phyloP scores from a whole-genome alignment of 1,140 invertebrate genomes.

The Bombus impatiens region DNA sequence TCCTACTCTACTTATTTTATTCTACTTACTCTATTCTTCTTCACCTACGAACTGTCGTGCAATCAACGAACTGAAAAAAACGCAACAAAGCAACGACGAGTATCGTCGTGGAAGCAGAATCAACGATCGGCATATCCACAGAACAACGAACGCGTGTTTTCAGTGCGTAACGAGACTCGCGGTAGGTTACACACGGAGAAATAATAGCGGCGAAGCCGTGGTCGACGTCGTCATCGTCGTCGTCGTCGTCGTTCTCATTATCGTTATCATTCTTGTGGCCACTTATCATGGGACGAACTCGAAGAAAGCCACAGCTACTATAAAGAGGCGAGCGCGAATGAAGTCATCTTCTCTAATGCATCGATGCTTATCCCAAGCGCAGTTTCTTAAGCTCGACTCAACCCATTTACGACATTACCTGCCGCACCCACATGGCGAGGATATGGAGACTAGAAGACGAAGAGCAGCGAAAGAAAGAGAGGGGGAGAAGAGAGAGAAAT shows the following conservation, averaged over 20 bases:
- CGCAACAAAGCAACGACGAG: not conserved
- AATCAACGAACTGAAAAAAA: not conserved
- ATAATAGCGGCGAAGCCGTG: constrained; percentile 49
- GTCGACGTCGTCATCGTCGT: constrained; percentile 54
- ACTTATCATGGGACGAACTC: constrained; percentile 51
- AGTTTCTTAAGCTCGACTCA: constrained; percentile 64
- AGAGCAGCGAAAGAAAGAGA: not conserved
- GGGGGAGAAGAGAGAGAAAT: not conserved
- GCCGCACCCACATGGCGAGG: constrained; percentile 47
- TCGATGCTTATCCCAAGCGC: constrained; percentile 72
- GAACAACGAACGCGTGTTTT: constrained; percentile 54
- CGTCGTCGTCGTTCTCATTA: constrained; percentile 70
- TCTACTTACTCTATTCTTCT: no score
- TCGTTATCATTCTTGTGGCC: constrained; percentile 70
- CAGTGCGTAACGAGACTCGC: constrained; percentile 43
- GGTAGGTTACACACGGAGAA: constrained; percentile 36
- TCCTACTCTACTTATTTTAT: no score
- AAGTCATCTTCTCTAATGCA: constrained; percentile 77
- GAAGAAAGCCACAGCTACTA: constrained; percentile 35
- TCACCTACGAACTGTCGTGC: not conserved
- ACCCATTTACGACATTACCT: constrained; percentile 68
- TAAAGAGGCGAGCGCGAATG: constrained; percentile 62
- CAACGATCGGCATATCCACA: not conserved
- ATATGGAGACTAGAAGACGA: not conserved
- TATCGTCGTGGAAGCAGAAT: not conserved